phyloP scores from a whole-genome alignment of 2,113 vertebrate genomes.

The Xiphias gladius region DNA sequence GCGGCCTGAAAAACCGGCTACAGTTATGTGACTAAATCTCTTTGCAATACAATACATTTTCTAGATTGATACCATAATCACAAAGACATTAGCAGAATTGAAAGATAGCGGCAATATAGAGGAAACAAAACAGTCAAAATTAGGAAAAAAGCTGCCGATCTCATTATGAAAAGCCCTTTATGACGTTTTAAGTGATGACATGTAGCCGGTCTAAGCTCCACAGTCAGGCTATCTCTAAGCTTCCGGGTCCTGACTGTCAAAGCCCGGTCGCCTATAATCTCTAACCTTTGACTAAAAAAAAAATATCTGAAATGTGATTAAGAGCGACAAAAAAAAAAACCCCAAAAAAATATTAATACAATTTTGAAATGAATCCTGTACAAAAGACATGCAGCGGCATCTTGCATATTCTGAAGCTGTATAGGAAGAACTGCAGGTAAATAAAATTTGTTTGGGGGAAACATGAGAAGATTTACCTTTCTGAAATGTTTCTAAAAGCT shows the following conservation, averaged over 20 bases:
- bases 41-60: neutral
- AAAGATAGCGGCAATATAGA: neutral
- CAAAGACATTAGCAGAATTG: neutral
- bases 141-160: neutral
- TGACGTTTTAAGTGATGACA: neutral
- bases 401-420: neutral
- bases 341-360: too few relatives aligned
- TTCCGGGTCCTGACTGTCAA: neutral
- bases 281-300: neutral
- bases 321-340: too few relatives aligned
- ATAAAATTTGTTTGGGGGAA: neutral
- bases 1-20: neutral
- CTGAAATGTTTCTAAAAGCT: neutral
- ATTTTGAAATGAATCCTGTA: too few relatives aligned
- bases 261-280: conserved; percentile 12
- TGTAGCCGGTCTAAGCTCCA: neutral
- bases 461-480: neutral
- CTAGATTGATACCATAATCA: neutral
- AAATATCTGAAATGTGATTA: neutral
- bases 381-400: neutral
- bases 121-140: neutral
- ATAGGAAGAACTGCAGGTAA: neutral
- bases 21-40: neutral
- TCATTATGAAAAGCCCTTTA: neutral
- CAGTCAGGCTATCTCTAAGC: neutral